These are phyloP conservation scores for Eurois occulta DNA, from an alignment of 2,888 invertebrate genomes.

Conservation along the genomic window DNA sequence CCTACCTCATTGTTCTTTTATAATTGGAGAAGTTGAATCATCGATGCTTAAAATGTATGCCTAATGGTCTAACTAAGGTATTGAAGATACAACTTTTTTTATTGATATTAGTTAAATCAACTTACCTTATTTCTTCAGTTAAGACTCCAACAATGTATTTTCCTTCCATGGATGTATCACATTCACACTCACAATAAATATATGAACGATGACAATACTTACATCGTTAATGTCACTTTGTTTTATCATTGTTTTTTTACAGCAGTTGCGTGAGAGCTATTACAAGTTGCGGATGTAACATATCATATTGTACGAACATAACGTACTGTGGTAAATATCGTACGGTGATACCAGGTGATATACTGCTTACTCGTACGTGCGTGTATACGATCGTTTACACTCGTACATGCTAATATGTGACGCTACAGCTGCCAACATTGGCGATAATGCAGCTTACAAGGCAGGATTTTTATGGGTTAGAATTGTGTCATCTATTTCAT, in stretches of 20 bases:
- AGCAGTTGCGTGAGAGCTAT: slow-evolving; percentile 23
- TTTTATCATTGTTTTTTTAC: slow-evolving; percentile 8
- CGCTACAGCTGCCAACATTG: slow-evolving; percentile 30
- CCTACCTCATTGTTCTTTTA: neutral
- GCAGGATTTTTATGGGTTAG: neutral
- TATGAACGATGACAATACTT: slow-evolving; percentile 1
- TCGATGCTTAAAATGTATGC: neutral
- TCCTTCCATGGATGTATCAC: neutral
- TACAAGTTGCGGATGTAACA: slow-evolving; percentile 39
- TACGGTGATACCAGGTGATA: slow-evolving; percentile 23
- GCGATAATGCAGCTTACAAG: slow-evolving; percentile 23
- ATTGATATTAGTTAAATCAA: neutral
- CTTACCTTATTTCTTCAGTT: neutral
- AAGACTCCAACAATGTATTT: neutral
- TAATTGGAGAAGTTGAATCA: neutral
- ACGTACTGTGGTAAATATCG: slow-evolving; percentile 13
- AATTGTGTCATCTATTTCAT: neutral
- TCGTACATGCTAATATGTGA: slow-evolving; percentile 45
- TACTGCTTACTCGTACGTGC: slow-evolving; percentile 25
- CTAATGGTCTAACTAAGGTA: neutral
- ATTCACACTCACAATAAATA: neutral
- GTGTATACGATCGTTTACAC: slow-evolving; percentile 28
- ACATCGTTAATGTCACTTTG: slow-evolving; percentile 8
- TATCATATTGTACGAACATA: slow-evolving; percentile 34
- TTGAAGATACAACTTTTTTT: neutral